Evolutionary conservation across 2,797 vertebrate genomes (phyloP).

Genomic region (Hybognathus amarus): DNA sequence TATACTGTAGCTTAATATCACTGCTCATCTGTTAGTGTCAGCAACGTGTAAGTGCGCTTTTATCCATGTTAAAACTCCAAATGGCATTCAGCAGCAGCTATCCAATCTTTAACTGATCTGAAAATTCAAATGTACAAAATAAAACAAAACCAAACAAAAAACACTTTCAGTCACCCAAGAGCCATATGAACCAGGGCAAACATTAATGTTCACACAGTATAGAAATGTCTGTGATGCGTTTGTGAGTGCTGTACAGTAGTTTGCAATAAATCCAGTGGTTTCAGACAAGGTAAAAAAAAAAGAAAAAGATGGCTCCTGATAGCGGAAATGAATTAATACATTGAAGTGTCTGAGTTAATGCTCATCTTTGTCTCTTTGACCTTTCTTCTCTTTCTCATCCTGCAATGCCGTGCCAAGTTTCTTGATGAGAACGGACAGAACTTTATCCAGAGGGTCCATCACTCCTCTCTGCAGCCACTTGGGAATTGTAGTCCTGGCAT

Average conservation of each 20-base stretch:
- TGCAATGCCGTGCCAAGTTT: constrained; percentile 95
- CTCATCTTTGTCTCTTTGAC: constrained; percentile 90
- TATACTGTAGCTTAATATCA: constrained; percentile 40
- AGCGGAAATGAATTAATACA: constrained; percentile 41
- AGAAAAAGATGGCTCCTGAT: constrained; percentile 35
- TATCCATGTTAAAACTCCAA: constrained; percentile 52
- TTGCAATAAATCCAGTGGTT: constrained; percentile 67
- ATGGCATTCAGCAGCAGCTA: constrained; percentile 65
- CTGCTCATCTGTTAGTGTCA: constrained; percentile 37
- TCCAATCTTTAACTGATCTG: constrained; percentile 71
- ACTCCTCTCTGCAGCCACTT: constrained; percentile 99
- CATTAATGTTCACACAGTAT: constrained; percentile 72
- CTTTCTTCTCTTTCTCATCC: constrained; percentile 95
- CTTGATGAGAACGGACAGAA: constrained; percentile 95
- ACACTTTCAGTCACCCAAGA: constrained; percentile 73
- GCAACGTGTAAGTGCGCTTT: constrained; percentile 48
- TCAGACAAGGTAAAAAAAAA: constrained; percentile 32
- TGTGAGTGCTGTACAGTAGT: constrained; percentile 72
- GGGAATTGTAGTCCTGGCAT: constrained; percentile 98
- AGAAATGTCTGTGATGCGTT: constrained; percentile 66
- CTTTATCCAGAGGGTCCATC: constrained; percentile 98
- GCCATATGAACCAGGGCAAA: constrained; percentile 80
- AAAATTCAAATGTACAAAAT: constrained; percentile 80
- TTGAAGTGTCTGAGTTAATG: constrained; percentile 75
- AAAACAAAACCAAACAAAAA: constrained; percentile 62